Base-by-base conservation (phyloP, 2,888 invertebrate species). In the Oxyscelio sp. region DNA sequence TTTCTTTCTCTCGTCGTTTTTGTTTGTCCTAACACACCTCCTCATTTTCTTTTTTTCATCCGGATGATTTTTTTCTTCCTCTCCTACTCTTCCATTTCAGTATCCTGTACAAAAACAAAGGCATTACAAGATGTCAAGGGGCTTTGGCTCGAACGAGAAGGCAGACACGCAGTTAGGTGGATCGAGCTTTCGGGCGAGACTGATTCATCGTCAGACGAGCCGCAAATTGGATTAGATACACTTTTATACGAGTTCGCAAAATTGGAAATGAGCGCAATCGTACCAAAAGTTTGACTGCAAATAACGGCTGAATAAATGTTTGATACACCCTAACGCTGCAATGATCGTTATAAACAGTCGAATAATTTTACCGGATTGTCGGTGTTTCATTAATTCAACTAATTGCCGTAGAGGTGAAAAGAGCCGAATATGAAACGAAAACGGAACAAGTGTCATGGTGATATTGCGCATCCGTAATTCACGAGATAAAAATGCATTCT, bases 161-260 rank as follows among this genome's bases (percentile, higher is more conserved):
- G 19, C 43, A 15, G 24, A n/a, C n/a, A 34, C 34, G 9, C 54
- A 61, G 73, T 61, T 52, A 52, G 43, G 74, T 21, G 56, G 65
- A 74, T 63, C 73, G 45, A 43, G 34, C 45, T 74, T 74, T 48
- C 43, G 38, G 63, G 8, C 50, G 21, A 22, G 15, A 19, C 15
- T 22, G 52, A 52, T 65, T 63, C 31, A 40, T 74, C 40, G 9
- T 13, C 22, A 34, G 38, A 43, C 52, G 50, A 34, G 52, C 27
- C 75, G 0, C 27, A 75, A 75, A 75, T 66, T 75, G 56, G 52
- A 77, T 77, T 68, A 66, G 11, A 58, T 45, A 38, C 24, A n/a
- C 48, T 74, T 74, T 63, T 74, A 54, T 54, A 74, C 19, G 52
- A 75, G 54, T 56, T 56, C n/a, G 43, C 15, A 19, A 34, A 63